Conservation (phyloP, 2,113 vertebrate genomes). For the Laterallus jamaicensis region DNA sequence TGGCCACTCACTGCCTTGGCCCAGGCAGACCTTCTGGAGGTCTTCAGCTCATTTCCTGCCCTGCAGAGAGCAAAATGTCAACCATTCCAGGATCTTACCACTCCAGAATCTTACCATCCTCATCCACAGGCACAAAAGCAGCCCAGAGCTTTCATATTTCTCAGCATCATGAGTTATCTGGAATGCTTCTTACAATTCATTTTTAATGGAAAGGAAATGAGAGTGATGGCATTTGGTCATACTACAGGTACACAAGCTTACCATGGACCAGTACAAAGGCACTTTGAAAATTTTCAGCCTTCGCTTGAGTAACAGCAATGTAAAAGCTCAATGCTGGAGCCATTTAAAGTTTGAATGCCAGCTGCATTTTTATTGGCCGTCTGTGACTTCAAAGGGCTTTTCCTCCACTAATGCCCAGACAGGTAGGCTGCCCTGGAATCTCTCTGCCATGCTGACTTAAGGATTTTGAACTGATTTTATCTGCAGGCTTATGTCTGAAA, state of each 20-base stretch:
- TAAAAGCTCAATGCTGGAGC: constrained; percentile 74
- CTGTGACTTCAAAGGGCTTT: constrained; percentile 81
- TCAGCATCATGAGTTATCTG: background rate
- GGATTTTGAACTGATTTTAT: constrained; percentile 53
- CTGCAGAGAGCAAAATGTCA: background rate
- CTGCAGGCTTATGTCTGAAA: constrained; percentile 38
- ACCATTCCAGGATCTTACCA: background rate
- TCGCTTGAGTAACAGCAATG: constrained; percentile 30
- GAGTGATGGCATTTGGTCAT: background rate
- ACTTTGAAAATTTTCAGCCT: constrained; percentile 48
- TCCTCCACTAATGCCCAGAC: constrained; percentile 52
- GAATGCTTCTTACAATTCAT: background rate
- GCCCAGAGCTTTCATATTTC: background rate
- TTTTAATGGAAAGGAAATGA: background rate
- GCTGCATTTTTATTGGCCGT: constrained; percentile 82
- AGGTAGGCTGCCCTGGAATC: constrained; percentile 69
- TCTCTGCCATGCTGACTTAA: constrained; percentile 58
- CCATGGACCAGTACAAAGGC: background rate
- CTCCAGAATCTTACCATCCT: background rate
- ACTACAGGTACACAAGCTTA: background rate
- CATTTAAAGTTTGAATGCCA: constrained; percentile 71
- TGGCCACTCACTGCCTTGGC: background rate
- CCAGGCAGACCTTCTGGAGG: background rate
- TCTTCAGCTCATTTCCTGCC: background rate
- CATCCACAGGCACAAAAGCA: background rate